Base-by-base conservation (phyloP, 2,888 invertebrate genomes). In the Nomada ruficornis region DNA sequence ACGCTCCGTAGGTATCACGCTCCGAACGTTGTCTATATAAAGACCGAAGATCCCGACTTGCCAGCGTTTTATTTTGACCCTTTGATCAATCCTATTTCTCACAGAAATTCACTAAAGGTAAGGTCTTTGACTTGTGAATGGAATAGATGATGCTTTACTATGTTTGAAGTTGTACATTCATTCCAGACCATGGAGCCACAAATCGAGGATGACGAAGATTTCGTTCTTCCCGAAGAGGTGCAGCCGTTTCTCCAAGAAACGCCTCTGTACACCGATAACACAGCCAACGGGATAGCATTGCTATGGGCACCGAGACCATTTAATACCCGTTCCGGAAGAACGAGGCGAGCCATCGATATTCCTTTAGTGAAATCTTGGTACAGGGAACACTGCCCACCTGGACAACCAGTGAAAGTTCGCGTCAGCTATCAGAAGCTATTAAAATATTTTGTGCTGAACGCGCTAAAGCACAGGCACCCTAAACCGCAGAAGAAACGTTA, bases 31-130 rank as follows among this genome's bases (percentile, higher is more conserved):
- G 99, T 99, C 0, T 99, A 98, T 94, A 99, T 99, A 91, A 99
- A 99, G 95, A 99, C 99, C 0, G 99, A 99, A 95, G 99, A 99
- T 96, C 99, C 99, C 10, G 99, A 99, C 94, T 95, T 99, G 76
- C 99, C 99, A 52, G 99, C 99, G 0, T 99, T 99, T 94, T 99
- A 99, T 94, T 99, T 99, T 94, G 99, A 99, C 95, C 99, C 99
- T 0, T 95, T 99, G 65, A 99, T 99, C 93, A 99, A 99, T 94
- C 99, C 99, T 0, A 99, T 99, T 89, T 98, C 99, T 1, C 99
- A 99, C 93, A 95, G 98, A 72, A 98, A 98, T 94, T 96, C 98
- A 0, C 96, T 97, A 0, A 98, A 98, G 94, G 95, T 95, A 91
- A 94, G 93, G 29, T 47, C 57, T 23, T 36, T 3, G 10, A 23